phyloP scores from a whole-genome alignment of 1,140 invertebrate genomes.

The Tachypleus tridentatus region DNA sequence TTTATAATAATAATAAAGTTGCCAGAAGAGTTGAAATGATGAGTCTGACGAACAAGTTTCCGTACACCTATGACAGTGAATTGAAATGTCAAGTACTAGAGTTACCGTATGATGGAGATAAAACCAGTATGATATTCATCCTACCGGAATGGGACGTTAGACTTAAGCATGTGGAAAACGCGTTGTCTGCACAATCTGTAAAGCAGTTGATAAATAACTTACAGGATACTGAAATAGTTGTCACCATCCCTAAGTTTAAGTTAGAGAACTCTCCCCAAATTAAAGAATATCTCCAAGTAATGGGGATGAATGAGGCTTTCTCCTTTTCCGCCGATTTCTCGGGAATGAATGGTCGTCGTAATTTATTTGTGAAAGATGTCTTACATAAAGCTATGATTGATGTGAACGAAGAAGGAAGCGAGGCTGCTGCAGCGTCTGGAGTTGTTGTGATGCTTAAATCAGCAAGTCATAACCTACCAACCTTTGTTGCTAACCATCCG shows the following conservation, averaged over 20 bases:
- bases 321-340: constrained; percentile 45
- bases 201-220: constrained; percentile 15
- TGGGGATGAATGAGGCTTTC: constrained; percentile 59
- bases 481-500: constrained; percentile 56
- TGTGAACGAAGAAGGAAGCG: constrained; percentile 64
- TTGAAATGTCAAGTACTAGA: constrained; percentile 14
- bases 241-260: constrained; percentile 61
- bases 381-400: constrained; percentile 67
- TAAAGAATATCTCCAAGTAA: constrained; percentile 45
- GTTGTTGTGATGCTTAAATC: constrained; percentile 26
- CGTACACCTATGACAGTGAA: constrained; percentile 1
- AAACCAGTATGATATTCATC: constrained; percentile 31
- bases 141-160: constrained; percentile 25
- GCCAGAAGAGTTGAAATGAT: constrained; percentile 6
- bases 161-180: constrained; percentile 21
- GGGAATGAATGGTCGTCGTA: constrained; percentile 40
- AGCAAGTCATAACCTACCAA: not conserved
- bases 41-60: not conserved
- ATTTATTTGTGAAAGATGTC: constrained; percentile 45
- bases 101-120: constrained; percentile 49
- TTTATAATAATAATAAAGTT: constrained; percentile 39
- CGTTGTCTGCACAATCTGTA: constrained; percentile 24
- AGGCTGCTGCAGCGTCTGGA: constrained; percentile 57
- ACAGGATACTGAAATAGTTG: constrained; percentile 38
- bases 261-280: constrained; percentile 53